phyloP scores from a whole-genome alignment of 2,113 vertebrate genomes.

The Hyla sarda region DNA sequence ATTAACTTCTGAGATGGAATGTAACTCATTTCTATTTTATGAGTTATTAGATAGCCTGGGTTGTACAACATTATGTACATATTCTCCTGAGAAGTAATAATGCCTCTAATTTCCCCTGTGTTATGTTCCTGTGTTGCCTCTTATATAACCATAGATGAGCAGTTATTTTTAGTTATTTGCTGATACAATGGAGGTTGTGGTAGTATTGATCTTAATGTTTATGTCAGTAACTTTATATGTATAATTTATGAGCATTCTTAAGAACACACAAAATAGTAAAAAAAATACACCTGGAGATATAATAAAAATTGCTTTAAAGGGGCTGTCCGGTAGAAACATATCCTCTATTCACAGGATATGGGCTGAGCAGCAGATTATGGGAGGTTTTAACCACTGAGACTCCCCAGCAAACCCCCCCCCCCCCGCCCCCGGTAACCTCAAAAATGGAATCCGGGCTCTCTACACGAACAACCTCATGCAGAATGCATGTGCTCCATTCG shows the following conservation, averaged over 20 bases:
- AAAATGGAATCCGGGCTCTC: no score
- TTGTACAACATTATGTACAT: slow-evolving; percentile 33
- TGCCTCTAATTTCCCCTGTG: slow-evolving; percentile 13
- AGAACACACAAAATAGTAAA: neutral
- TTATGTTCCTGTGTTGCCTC: slow-evolving; percentile 19
- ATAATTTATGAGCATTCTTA: neutral
- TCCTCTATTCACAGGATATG: no score
- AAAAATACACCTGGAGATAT: no score
- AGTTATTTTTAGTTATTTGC: slow-evolving; percentile 12
- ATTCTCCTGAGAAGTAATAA: slow-evolving; percentile 40
- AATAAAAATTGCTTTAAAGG: no score
- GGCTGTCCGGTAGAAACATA: no score
- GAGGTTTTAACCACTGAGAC: no score
- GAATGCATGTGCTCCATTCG: no score
- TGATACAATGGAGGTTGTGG: neutral
- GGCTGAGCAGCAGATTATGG: no score
- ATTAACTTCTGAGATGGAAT: slow-evolving; percentile 22
- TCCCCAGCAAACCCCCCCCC: no score
- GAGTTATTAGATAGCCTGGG: neutral
- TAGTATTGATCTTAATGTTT: neutral
- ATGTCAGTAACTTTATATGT: slow-evolving; percentile 3
- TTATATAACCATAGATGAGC: slow-evolving; percentile 1
- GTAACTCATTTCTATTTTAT: slow-evolving; percentile 22
- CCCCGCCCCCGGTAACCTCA: no score
- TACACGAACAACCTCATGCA: no score